Evolutionary conservation across 2,797 vertebrate species (phyloP).

Genomic region (Platyrinchus mystaceus): DNA sequence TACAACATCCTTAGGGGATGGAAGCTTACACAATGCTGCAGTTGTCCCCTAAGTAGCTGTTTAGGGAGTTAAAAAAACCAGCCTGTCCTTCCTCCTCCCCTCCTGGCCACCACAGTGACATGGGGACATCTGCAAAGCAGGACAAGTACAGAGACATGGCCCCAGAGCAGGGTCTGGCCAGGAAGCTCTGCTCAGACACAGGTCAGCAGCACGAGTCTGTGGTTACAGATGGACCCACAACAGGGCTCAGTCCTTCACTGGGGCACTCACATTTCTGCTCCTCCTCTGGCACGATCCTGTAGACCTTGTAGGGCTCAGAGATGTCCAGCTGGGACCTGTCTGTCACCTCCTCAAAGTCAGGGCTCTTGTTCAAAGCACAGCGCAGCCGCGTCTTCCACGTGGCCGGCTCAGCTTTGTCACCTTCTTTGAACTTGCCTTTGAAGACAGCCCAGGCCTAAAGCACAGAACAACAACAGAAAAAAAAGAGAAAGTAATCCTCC

Average conservation of each 20-base stretch:
- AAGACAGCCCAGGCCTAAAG: conserved; percentile 96
- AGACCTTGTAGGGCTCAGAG: conserved; percentile 98
- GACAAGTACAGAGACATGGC: neutral
- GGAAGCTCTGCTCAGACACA: neutral
- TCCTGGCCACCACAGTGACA: neutral
- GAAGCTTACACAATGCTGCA: rapidly evolving
- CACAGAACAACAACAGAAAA: neutral
- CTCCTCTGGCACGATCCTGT: conserved; percentile 94
- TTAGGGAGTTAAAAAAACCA: neutral
- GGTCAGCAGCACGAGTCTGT: neutral
- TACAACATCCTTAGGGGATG: neutral
- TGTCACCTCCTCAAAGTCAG: conserved; percentile 97
- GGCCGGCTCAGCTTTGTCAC: conserved; percentile 95
- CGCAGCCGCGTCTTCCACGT: conserved; percentile 98
- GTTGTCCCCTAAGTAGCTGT: neutral
- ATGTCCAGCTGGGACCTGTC: conserved; percentile 98
- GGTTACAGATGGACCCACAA: rapidly evolving
- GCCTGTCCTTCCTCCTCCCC: neutral
- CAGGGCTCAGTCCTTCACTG: rapidly evolving
- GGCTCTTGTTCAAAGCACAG: conserved; percentile 98
- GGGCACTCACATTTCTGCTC: conserved; percentile 91
- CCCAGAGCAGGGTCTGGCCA: neutral
- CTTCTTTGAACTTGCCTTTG: conserved; percentile 98
- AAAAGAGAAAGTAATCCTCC: neutral
- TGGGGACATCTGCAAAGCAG: neutral